phyloP scores from a whole-genome alignment of 2,113 vertebrate genomes.

The Oncorhynchus gorbuscha region DNA sequence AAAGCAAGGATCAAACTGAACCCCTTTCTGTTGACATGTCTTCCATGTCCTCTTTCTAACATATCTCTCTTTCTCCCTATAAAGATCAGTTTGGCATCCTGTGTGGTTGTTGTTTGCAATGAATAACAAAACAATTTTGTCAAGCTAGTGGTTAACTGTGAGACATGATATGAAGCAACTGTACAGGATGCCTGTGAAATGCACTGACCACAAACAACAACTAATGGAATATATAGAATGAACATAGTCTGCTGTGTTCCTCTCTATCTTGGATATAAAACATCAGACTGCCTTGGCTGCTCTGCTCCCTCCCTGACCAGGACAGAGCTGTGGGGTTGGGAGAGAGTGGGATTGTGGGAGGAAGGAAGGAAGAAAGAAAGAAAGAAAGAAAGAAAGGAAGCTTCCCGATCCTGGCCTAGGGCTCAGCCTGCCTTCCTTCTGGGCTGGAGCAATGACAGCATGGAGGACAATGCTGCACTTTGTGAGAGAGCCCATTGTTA shows the following conservation, averaged over 20 bases:
- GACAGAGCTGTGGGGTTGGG: slow-evolving; percentile 8
- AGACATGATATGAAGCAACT: neutral
- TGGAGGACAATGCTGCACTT: slow-evolving; percentile 61
- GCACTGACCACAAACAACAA: slow-evolving; percentile 3
- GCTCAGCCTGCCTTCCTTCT: slow-evolving; percentile 44
- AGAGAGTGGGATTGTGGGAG: slow-evolving; percentile 24
- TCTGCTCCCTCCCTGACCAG: slow-evolving; percentile 16
- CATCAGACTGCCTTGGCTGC: neutral
- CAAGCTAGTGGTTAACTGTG: slow-evolving; percentile 30
- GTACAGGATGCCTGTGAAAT: slow-evolving; percentile 3
- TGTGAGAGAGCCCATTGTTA: slow-evolving; percentile 29
- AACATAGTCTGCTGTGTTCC: neutral
- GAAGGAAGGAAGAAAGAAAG: neutral
- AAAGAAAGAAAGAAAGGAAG: slow-evolving; percentile 9
- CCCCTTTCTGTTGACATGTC: neutral
- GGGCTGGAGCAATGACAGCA: slow-evolving; percentile 18
- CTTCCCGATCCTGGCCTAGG: slow-evolving; percentile 34
- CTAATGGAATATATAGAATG: neutral
- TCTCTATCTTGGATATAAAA: neutral
- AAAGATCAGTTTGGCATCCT: neutral
- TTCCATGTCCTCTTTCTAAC: neutral
- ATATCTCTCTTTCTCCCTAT: neutral
- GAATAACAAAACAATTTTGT: slow-evolving; percentile 17
- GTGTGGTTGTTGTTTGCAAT: neutral
- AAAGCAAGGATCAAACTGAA: neutral